phyloP scores from a whole-genome alignment of 2,113 vertebrate species.

The Sula dactylatra region DNA sequence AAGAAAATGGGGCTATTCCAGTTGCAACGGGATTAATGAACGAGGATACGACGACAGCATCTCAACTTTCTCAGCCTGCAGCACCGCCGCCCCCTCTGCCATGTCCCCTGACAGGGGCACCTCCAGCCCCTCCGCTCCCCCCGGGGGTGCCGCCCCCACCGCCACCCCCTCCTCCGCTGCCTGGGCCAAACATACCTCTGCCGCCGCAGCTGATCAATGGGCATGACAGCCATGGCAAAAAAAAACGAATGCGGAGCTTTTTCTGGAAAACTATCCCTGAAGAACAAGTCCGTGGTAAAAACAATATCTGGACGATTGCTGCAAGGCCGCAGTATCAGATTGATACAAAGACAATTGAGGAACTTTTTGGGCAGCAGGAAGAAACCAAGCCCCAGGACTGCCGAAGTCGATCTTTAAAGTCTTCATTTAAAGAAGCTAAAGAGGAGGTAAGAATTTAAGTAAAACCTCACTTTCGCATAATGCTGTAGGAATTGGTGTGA shows the following conservation, averaged over 20 bases:
- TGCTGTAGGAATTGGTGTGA: neutral
- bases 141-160: conserved; percentile 13
- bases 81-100: neutral
- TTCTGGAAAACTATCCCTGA: conserved; percentile 98
- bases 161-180: conserved; percentile 54
- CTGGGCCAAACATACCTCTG: conserved; percentile 70
- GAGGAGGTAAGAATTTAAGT: conserved; percentile 82
- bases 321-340: conserved; percentile 91
- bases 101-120: conserved; percentile 12
- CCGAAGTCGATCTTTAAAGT: conserved; percentile 66
- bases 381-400: conserved; percentile 49
- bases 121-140: conserved; percentile 12
- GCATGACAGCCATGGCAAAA: conserved; percentile 78
- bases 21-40: conserved; percentile 76
- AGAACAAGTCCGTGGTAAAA: conserved; percentile 92
- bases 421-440: conserved; percentile 86
- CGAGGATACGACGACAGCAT: conserved; percentile 34
- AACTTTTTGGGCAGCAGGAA: conserved; percentile 95
- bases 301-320: conserved; percentile 94
- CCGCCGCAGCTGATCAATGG: conserved; percentile 53
- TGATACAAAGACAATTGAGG: conserved; percentile 89
- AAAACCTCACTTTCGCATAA: neutral
- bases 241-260: conserved; percentile 90
- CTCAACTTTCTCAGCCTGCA: conserved; percentile 2
- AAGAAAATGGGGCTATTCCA: conserved; percentile 79